Percentiles rank a stretch among this genome's conserved stretches.
Evolutionary conservation across 2,113 vertebrate genomes (phyloP).

Genomic region (Xyrauchen texanus): DNA sequence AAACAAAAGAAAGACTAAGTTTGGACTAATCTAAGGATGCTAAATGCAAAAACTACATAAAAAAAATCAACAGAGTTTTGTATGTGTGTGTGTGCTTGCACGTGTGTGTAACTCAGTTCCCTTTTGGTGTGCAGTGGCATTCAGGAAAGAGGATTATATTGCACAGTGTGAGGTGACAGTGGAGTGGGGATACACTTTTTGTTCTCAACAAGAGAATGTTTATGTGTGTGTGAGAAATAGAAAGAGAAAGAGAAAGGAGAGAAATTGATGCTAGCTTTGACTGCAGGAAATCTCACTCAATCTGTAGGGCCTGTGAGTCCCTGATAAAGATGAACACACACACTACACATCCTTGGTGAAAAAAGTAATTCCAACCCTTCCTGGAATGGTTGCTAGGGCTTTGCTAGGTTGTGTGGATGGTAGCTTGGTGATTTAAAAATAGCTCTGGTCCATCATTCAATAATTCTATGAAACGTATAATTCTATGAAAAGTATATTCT

Average conservation of each 20-base stretch:
- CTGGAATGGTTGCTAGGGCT: no score
- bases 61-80: constrained; percentile 15
- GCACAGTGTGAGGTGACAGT: constrained; percentile 42
- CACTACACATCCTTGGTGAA: not conserved
- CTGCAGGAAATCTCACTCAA: constrained; percentile 11
- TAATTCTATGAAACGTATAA: no score
- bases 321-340: constrained; percentile 47
- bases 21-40: constrained; percentile 14
- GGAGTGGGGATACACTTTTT: constrained; percentile 19
- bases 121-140: constrained; percentile 41
- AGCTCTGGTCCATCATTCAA: no score
- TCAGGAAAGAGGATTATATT: constrained; percentile 49
- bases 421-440: no score
- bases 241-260: not conserved
- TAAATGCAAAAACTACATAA: constrained; percentile 14
- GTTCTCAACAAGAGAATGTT: constrained; percentile 11
- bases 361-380: not conserved
- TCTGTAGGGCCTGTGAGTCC: constrained; percentile 32
- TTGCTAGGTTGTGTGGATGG: no score
- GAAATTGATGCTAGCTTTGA: not conserved
- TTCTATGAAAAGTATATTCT: no score
- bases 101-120: constrained; percentile 3
- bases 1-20: constrained; percentile 15
- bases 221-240: constrained; percentile 5
- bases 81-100: not conserved